Evolutionary conservation across 1,140 invertebrate species (phyloP).

Genomic region (Sycophaga agraensis): DNA sequence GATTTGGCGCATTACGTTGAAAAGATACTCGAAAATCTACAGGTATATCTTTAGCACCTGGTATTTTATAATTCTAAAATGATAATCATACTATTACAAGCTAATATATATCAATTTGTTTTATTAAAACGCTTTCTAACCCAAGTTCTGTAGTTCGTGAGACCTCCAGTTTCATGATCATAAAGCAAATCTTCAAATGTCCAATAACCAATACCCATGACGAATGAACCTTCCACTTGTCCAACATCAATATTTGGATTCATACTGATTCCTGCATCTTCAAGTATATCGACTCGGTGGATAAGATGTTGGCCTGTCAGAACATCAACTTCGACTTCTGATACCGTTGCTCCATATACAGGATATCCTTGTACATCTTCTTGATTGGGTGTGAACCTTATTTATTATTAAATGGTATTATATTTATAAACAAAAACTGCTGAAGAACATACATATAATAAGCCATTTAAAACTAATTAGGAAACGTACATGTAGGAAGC

Average conservation of each 20-base stretch:
- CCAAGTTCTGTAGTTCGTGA: constrained; percentile 80
- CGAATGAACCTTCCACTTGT: constrained; percentile 83
- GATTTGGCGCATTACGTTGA: constrained; percentile 68
- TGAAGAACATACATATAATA: no score
- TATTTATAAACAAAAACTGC: no score
- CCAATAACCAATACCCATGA: constrained; percentile 85
- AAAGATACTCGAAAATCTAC: constrained; percentile 79
- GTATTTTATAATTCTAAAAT: constrained; percentile 74
- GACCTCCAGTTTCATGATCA: constrained; percentile 65
- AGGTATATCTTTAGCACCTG: constrained; percentile 82
- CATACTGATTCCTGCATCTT: constrained; percentile 75
- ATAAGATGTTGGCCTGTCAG: constrained; percentile 72
- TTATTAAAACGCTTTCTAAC: constrained; percentile 42
- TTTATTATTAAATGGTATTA: no score
- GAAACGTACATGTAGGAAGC: constrained; percentile 63
- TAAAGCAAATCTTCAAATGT: constrained; percentile 73
- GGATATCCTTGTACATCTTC: constrained; percentile 61
- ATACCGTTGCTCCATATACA: constrained; percentile 64
- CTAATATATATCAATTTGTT: no score
- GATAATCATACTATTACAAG: no score
- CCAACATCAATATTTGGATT: constrained; percentile 81
- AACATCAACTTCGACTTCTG: constrained; percentile 75
- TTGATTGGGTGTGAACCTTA: no score
- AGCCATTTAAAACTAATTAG: neutral
- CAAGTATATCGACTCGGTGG: constrained; percentile 70